Conservation (phyloP, 2,888 invertebrate genomes). For the Kuschelorhynchus macadamiae region DNA sequence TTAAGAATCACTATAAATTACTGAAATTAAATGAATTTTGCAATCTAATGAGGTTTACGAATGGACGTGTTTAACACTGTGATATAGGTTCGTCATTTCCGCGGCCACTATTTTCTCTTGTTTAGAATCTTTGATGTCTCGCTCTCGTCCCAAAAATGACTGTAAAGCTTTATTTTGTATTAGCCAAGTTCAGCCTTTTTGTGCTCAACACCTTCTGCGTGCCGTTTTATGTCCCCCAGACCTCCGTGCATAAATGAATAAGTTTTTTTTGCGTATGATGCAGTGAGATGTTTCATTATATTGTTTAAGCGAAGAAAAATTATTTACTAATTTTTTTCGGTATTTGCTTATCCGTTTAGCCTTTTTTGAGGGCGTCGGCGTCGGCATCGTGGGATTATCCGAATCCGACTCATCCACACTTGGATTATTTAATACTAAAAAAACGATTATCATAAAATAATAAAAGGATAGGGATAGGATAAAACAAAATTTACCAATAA, state of each 20-base stretch:
- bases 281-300: not conserved
- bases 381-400: too few relatives aligned
- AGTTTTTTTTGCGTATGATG: not conserved
- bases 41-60: constrained; percentile 5
- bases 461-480: too few relatives aligned
- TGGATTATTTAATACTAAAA: too few relatives aligned
- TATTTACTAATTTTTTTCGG: not conserved
- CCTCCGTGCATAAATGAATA: not conserved
- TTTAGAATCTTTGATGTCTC: not conserved
- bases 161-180: too few relatives aligned
- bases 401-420: too few relatives aligned
- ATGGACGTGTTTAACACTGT: not conserved
- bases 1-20: too few relatives aligned
- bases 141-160: not conserved
- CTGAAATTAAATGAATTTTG: not conserved
- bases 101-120: not conserved
- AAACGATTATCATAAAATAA: too few relatives aligned
- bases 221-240: not conserved
- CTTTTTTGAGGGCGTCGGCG: too few relatives aligned
- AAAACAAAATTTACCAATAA: too few relatives aligned
- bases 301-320: constrained; percentile 4
- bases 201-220: not conserved
- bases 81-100: constrained; percentile 1
- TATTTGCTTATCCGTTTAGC: too few relatives aligned
- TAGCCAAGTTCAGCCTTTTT: not conserved